A percentile compares a stretch with the other conserved stretches of the same genome.
These are phyloP conservation scores for Ctenicera cuprea DNA, from an alignment of 2,888 invertebrate genomes.

Conservation along the genomic window DNA sequence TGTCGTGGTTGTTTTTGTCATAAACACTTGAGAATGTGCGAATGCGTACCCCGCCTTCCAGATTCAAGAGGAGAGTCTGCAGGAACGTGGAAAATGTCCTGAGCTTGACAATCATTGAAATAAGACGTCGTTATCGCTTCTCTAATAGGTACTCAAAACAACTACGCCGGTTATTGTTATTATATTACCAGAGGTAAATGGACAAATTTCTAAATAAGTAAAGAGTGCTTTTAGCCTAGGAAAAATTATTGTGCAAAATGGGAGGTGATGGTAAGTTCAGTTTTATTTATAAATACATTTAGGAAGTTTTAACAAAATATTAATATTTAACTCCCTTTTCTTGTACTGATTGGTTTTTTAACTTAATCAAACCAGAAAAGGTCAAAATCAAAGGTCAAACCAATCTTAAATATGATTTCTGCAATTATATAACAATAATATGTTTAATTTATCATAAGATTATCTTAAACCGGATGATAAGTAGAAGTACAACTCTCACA, in stretches of 20 bases:
- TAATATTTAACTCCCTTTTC: no score
- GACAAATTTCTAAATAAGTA: conserved; percentile 14
- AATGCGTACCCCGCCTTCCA: conserved; percentile 50
- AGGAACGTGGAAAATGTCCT: conserved; percentile 66
- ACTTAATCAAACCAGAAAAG: no score
- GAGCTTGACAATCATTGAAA: conserved; percentile 72
- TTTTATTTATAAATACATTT: no score
- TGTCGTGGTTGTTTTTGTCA: conserved; percentile 66
- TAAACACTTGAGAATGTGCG: conserved; percentile 63
- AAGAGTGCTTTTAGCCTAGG: background rate
- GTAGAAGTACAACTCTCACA: conserved; percentile 31
- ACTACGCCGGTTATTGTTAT: conserved; percentile 24
- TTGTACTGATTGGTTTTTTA: no score
- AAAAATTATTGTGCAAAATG: no score
- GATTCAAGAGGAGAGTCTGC: conserved; percentile 58
- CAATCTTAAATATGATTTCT: no score
- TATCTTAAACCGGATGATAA: conserved; percentile 30
- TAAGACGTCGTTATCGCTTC: conserved; percentile 68
- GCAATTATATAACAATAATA: background rate
- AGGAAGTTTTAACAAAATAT: no score
- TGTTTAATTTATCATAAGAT: conserved; percentile 25
- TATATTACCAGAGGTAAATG: background rate
- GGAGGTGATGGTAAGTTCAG: no score
- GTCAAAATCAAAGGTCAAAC: no score
- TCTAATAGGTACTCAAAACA: conserved; percentile 67